Evolutionary conservation across 1,140 invertebrate species (phyloP), one percentile per base, ranked within the genome.

Genomic region (Trichogramma pretiosum): DNA sequence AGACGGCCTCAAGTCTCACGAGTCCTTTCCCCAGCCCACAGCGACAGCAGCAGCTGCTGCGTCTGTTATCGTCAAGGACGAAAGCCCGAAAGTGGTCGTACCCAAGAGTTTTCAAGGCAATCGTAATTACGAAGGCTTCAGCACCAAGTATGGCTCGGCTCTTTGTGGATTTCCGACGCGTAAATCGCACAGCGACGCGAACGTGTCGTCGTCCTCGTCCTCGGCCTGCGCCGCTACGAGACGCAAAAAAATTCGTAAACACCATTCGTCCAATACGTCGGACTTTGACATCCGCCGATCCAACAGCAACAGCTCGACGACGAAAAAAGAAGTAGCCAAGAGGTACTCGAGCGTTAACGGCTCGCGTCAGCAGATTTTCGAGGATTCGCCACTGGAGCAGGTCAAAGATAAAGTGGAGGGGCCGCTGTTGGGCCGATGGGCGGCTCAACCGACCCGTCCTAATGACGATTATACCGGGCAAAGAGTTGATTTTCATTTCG

Each of bases 61-160:
- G n/a, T n/a, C n/a, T n/a, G n/a, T n/a, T n/a, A n/a, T n/a, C n/a
- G 5, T 16, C 5, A 50, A 45, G 5, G 11, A 17, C 9, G 26
- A 10, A 13, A 16, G 24, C 3, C 22, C 24, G 1, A n/a, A 26
- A 5, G 2, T 36, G 1, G 11, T 11, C 8, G 2, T 18, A 1
- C 4, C 28, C 14, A 33, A 35, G 17, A 48, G 53, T 11, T 8
- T 39, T 0, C 47, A 19, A 2, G 54, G 55, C 0, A 67, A 67
- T 48, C 46, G 67, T 2, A 69, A 65, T 28, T 28, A 58, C 3
- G 67, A 67, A 18, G 67, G 64, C 0, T 67, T 60, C 23, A 68
- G 65, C 44, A 56, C 38, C 8, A 66, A 64, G 32, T 65, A 60
- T 21, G 64, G 62, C 0, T 35, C 43, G 7, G 39, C 47, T 5